Evolutionary conservation across 2,888 invertebrate genomes (phyloP), one percentile per base, ranked within the genome.

Genomic region (Macrophya annulata): DNA sequence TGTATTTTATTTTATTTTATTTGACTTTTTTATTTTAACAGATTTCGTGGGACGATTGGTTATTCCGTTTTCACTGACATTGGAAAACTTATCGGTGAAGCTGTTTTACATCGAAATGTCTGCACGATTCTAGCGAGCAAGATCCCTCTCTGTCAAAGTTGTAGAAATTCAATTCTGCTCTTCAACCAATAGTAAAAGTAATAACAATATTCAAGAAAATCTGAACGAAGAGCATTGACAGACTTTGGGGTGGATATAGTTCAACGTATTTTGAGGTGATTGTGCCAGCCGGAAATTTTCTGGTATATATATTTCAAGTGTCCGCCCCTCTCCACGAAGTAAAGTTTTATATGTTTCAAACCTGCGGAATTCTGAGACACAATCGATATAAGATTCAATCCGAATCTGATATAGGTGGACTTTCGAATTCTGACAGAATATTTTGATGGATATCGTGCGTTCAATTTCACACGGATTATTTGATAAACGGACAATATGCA

Each of bases 91-190:
- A 25, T 81, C 59, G 1, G 8, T 43, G 21, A 81, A 62, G 15
- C 43, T 59, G 25, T 81, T 81, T 81, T 81, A 62, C 81, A 62
- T 59, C 37, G 12, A 15, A 81, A 81, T 81, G 43, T 81, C 62
- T 17, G 4, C 40, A 31, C 62, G 62, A 21, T 37, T 62, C 43
- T 8, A n/a, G 59, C 15, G 81, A 45, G 40, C 77, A 31, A 55
- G 21, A 51, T 43, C 40, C 31, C 37, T 51, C 25, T 43, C 25
- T 74, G 45, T 74, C 45, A n/a, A 55, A 31, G 4, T 59, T 62
- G 12, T 37, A 5, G 12, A 62, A 62, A 59, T 43, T 81, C 81
- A 81, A 81, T 59, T 77, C 51, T 17, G 37, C 48, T 77, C 77
- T 55, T 77, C 77, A 15, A 51, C 31, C 76, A 17, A 81, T 62